phyloP scores from a whole-genome alignment of 2,888 invertebrate species.

The Drosophila maculinotata region DNA sequence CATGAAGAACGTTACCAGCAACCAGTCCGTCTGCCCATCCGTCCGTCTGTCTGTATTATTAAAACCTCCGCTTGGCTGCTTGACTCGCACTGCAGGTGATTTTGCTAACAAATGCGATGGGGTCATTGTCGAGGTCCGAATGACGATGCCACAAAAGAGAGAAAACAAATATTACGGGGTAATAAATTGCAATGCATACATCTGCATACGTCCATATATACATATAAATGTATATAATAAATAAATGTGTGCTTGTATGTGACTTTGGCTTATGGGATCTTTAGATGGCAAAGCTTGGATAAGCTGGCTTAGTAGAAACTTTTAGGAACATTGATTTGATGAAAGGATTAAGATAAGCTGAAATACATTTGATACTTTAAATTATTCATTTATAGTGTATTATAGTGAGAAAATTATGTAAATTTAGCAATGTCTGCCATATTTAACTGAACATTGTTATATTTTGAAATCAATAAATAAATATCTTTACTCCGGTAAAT shows the following conservation, averaged over 20 bases:
- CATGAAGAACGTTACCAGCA: not conserved
- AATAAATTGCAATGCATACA: constrained; percentile 59
- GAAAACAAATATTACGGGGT: constrained; percentile 51
- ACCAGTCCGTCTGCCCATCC: too few species aligned
- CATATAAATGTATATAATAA: constrained; percentile 11
- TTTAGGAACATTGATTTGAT: not conserved
- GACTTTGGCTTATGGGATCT: not conserved
- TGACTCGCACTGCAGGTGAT: constrained; percentile 70
- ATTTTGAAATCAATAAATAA: too few species aligned
- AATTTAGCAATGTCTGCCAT: too few species aligned
- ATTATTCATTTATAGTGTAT: too few species aligned
- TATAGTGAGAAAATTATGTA: too few species aligned
- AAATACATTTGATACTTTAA: too few species aligned
- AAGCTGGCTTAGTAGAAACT: not conserved
- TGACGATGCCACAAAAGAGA: constrained; percentile 27
- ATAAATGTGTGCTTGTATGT: not conserved
- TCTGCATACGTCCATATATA: constrained; percentile 29
- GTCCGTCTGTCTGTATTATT: constrained; percentile 68
- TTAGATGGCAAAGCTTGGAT: not conserved
- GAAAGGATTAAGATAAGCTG: not conserved
- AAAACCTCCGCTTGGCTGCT: constrained; percentile 49
- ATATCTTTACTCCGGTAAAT: too few species aligned
- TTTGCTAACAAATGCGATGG: constrained; percentile 66
- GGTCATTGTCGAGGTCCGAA: constrained; percentile 44
- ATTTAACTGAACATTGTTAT: too few species aligned